Conservation (phyloP, 2,797 vertebrate genomes). For the Ciconia nigra region DNA sequence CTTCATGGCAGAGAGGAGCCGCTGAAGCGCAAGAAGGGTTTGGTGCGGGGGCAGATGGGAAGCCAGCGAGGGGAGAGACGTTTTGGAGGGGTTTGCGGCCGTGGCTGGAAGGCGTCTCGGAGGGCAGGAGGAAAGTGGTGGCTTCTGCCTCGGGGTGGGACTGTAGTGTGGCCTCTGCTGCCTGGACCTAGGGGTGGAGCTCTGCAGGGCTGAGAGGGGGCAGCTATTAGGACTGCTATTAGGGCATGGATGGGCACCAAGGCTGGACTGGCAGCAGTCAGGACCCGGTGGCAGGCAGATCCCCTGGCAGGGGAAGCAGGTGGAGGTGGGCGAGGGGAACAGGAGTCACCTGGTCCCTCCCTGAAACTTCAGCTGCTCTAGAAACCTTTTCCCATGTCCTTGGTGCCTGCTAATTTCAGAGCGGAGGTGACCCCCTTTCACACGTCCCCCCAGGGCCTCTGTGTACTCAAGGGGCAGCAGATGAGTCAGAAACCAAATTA, state of each 20-base stretch:
- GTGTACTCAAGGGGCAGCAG: not conserved
- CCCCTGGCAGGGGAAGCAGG: not conserved
- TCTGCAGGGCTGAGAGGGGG: not conserved
- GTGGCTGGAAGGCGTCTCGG: not conserved
- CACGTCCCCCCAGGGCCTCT: not conserved
- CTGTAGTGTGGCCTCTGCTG: not conserved
- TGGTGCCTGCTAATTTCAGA: constrained; percentile 49
- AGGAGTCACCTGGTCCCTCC: not conserved
- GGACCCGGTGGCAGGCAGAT: not conserved
- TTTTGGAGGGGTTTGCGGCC: not conserved
- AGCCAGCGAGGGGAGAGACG: accelerated
- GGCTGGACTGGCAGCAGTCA: not conserved
- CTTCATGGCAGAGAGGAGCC: not conserved
- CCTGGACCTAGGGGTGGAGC: not conserved
- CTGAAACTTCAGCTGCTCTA: not conserved
- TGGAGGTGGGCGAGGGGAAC: not conserved
- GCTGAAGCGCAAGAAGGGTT: not conserved
- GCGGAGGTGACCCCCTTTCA: constrained; percentile 40
- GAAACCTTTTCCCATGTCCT: constrained; percentile 37
- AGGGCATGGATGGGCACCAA: not conserved
- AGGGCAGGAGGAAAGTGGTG: not conserved
- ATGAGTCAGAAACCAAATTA: constrained; percentile 16
- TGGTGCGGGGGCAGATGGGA: not conserved
- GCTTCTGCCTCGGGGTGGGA: not conserved
- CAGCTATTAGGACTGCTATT: not conserved